Evolutionary conservation across 1,140 invertebrate genomes (phyloP), one percentile per base, ranked within the genome.

Genomic region (Formica exsecta): DNA sequence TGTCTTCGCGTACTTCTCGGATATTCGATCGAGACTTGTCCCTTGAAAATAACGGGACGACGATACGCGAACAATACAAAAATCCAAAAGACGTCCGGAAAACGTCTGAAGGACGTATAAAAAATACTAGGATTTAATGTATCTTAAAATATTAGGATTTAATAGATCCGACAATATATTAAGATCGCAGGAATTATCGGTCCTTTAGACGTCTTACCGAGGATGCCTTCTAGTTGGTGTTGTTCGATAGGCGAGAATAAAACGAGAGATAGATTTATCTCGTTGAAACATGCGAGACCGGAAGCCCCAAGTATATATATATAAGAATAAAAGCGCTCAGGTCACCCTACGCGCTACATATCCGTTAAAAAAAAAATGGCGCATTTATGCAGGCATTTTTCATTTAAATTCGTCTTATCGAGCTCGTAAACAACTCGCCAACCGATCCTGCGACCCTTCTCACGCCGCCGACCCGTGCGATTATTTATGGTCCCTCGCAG

Each of bases 301-400:
- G 38, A 61, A 83, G 11, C 36, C 8, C 70, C 2, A 16, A 44
- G 57, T 44, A 36, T 32, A 32, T 29, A 32, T 32, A 32, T 32
- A 32, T 38, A 73, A 41, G 13, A 54, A 68, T 13, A 59, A 59
- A 73, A 87, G 36, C 77, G 77, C 62, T 88, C 86, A 70, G 62
- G 62, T 83, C 70, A 70, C 51, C 80, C 79, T 74, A 64, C 36
- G 75, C 79, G 79, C 54, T 83, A 86, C 86, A 87, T 88, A 87
- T 88, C 54, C 75, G 59, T 87, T 87, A 74, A 38, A 80, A 81
- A 29, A 29, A 22, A 80, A 81, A 79, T 83, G 68, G 87, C 87
- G 87, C 87, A 88, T 88, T 88, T 88, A 88, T 86, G 76, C 73
- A 83, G 86, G 86, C 87, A 88, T 88, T 88, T 88, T 87, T 75